A percentile compares a stretch with the other conserved stretches of the same genome.
Evolutionary conservation across 2,888 invertebrate species (phyloP).

Genomic region (Meta bourneti): DNA sequence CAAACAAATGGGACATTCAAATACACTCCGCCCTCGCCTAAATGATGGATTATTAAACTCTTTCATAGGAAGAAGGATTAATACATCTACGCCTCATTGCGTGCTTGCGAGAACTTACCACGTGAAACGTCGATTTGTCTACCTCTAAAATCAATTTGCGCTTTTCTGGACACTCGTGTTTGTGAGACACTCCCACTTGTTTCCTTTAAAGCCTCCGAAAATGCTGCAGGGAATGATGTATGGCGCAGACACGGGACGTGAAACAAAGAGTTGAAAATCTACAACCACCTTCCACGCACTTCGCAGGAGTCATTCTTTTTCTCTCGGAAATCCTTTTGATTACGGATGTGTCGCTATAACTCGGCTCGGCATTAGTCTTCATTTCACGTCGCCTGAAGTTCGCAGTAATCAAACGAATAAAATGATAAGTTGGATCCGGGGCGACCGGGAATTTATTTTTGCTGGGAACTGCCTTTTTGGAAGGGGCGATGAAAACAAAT

Average conservation of each 20-base stretch:
- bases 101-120: constrained; percentile 50
- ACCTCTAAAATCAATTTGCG: constrained; percentile 63
- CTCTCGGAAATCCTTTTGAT: not conserved
- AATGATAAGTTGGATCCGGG: not conserved
- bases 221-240: not conserved
- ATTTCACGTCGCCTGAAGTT: not conserved
- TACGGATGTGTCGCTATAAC: not conserved
- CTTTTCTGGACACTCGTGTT: constrained; percentile 20
- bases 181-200: constrained; percentile 9
- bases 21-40: constrained; percentile 51
- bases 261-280: constrained; percentile 12
- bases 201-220: constrained; percentile 6
- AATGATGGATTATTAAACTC: constrained; percentile 59
- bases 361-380: not conserved
- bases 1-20: not conserved
- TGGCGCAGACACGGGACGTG: not conserved
- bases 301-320: too few species aligned
- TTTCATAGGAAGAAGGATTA: constrained; percentile 48
- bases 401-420: not conserved
- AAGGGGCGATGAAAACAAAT: too few species aligned
- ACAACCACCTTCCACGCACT: not conserved
- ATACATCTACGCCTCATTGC: constrained; percentile 60
- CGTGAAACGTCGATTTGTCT: constrained; percentile 61
- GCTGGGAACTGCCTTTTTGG: too few species aligned
- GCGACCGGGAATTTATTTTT: not conserved